phyloP scores from a whole-genome alignment of 2,888 invertebrate species.

The Leucophenga montana region DNA sequence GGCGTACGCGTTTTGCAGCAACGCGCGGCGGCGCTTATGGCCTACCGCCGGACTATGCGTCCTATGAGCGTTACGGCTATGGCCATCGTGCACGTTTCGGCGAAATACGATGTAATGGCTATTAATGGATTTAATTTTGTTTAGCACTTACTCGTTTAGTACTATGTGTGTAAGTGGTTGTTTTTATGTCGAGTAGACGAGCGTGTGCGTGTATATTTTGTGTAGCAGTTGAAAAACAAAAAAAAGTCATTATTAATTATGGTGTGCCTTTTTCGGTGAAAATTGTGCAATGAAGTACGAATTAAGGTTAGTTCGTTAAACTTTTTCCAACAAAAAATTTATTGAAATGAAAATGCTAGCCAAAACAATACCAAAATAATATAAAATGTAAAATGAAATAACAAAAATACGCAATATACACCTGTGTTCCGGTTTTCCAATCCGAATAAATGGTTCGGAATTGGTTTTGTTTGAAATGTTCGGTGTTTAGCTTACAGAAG shows the following conservation, averaged over 20 bases:
- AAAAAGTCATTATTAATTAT: constrained; percentile 56
- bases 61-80: constrained; percentile 55
- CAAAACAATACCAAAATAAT: constrained; percentile 18
- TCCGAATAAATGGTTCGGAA: no score
- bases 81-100: constrained; percentile 47
- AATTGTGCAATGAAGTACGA: constrained; percentile 38
- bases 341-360: constrained; percentile 36
- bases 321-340: constrained; percentile 36
- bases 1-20: background rate
- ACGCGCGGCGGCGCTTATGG: background rate
- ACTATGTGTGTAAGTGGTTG: no score
- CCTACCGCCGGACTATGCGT: constrained; percentile 50
- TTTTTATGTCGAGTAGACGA: constrained; percentile 8
- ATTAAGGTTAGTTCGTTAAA: constrained; percentile 36
- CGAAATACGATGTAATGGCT: constrained; percentile 66
- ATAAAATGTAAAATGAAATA: constrained; percentile 38
- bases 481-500: no score
- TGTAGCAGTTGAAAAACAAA: constrained; percentile 37
- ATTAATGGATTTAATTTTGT: constrained; percentile 38
- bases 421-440: constrained; percentile 65
- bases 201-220: constrained; percentile 34
- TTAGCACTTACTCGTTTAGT: no score
- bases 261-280: constrained; percentile 69
- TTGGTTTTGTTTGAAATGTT: no score
- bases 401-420: constrained; percentile 33